These are phyloP conservation scores for Hanleya hanleyi DNA, from an alignment of 2,888 invertebrate genomes.

Conservation along the genomic window DNA sequence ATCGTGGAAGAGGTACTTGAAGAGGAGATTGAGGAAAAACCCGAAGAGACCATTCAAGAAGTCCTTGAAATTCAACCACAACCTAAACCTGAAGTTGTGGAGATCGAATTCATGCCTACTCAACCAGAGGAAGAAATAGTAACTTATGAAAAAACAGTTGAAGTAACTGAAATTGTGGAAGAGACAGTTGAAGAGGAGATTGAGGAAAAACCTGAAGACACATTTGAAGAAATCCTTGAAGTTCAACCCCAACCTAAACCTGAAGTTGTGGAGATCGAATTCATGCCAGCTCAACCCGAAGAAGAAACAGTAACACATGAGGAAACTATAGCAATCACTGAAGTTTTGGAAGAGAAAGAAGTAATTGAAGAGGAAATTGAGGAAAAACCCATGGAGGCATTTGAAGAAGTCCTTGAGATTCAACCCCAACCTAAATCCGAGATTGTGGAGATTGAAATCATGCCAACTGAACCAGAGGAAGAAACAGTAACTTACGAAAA, in stretches of 20 bases:
- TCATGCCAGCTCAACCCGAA: too few species aligned
- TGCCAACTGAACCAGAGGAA: background rate
- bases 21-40: conserved; percentile 9
- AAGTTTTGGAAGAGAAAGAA: background rate
- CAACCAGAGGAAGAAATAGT: too few species aligned
- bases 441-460: background rate
- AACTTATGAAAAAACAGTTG: conserved; percentile 7
- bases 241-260: conserved; percentile 9
- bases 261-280: conserved; percentile 17
- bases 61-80: too few species aligned
- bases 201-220: conserved; percentile 15
- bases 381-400: conserved; percentile 7
- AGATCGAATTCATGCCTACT: too few species aligned
- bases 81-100: too few species aligned
- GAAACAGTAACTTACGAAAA: conserved; percentile 6
- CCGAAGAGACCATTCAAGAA: background rate
- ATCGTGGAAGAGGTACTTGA: conserved; percentile 9
- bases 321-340: background rate
- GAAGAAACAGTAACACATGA: background rate
- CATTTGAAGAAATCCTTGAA: conserved; percentile 9
- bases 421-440: conserved; percentile 3
- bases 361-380: conserved; percentile 20
- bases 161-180: background rate
- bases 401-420: conserved; percentile 11
- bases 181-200: conserved; percentile 15